Base-by-base conservation (phyloP, 2,888 invertebrate species). In the Ennomos quercinarius region DNA sequence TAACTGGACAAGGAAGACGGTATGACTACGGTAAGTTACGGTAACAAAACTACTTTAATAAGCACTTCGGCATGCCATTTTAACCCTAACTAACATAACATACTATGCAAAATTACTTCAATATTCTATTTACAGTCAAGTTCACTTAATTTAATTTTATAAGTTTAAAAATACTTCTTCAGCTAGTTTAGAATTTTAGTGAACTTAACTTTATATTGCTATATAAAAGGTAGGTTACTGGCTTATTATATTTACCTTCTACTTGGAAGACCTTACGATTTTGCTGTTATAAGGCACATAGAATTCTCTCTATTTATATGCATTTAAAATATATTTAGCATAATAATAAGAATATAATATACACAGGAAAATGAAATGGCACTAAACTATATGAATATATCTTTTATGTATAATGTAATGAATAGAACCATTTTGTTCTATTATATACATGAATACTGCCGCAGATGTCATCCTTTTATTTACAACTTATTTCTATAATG, bases 201-300 rank as follows among this genome's bases (percentile, higher is more conserved):
- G 45, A 45, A 36, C 11, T 34, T 45, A 44, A 44, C 43, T 34
- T 11, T 44, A 4, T 6, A 27, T 27, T 4, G 0, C 6, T 27
- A 6, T 34, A 9, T 12, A 9, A 11, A 34, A 40, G 36, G 9
- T 51, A 42, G 1, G 34, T 38, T 40, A 53, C 58, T 53, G 53
- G 35, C 48, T 64, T 71, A n/a, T 57, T 34, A 17, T 43, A 42
- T 27, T 45, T 13, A 52, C 35, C 36, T 50, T 44, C 11, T 70
- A 73, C 81, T 42, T 61, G 91, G 91, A 92, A 92, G 91, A 91
- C 91, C 77, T 81, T 73, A 83, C 67, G 89, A 91, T 88, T 89
- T 89, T 91, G 91, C 78, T 91, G 91, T 84, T 27, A 74, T 85
- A 91, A 92, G 91, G 91, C 91, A 91, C 91, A 71, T 70, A 72